Conservation (phyloP, 30 jellyfish, hydroid and myxozoan species). For the Haliclystus octoradiatus region DNA sequence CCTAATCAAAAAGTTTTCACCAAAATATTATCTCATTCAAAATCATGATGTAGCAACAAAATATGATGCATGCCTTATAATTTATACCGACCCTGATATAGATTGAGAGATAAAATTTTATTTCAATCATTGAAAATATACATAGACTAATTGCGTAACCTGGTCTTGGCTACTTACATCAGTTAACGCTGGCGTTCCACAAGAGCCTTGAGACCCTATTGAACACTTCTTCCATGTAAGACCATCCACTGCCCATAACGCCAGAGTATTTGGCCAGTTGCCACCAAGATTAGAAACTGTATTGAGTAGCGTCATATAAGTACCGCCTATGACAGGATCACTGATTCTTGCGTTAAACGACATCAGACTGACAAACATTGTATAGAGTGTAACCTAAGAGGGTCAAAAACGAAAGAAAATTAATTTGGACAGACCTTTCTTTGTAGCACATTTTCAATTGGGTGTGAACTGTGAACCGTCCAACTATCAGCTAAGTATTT, state of each 20-base stretch:
- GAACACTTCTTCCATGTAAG: slow-evolving; percentile 76
- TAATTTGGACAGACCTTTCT: not conserved
- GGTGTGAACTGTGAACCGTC: too few relatives aligned
- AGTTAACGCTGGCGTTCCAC: not conserved
- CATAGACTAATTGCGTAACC: too few relatives aligned
- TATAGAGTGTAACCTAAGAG: slow-evolving; percentile 62
- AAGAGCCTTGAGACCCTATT: not conserved
- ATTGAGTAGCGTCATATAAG: slow-evolving; percentile 95
- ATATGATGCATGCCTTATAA: too few relatives aligned
- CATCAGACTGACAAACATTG: slow-evolving; percentile 96
- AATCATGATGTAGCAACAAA: too few relatives aligned
- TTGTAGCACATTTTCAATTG: not conserved
- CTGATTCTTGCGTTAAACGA: slow-evolving; percentile 87
- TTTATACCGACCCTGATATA: too few relatives aligned
- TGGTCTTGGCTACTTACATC: too few relatives aligned
- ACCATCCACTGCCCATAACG: slow-evolving; percentile 87
- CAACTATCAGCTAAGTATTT: too few relatives aligned
- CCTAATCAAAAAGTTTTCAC: too few relatives aligned
- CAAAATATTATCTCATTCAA: too few relatives aligned
- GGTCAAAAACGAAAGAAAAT: slow-evolving; percentile 1
- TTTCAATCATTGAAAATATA: too few relatives aligned
- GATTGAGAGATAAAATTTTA: too few relatives aligned
- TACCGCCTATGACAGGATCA: slow-evolving; percentile 95
- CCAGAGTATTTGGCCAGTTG: slow-evolving; percentile 90
- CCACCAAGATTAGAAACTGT: slow-evolving; percentile 93